Conservation (phyloP, 2,113 vertebrate species). For the Pterophyllum scalare region DNA sequence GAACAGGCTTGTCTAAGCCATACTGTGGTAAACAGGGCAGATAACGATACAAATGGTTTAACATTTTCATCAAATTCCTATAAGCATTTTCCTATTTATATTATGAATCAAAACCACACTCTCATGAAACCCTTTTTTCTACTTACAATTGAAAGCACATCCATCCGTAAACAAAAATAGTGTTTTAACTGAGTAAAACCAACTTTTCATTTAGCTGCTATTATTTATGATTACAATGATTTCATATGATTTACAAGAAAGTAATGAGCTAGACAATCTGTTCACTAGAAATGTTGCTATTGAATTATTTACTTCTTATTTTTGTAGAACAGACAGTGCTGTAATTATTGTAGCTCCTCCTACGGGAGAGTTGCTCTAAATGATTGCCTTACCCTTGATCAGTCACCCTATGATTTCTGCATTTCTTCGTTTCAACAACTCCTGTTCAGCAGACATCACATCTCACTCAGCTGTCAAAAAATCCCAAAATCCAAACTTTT, state of each 20-base stretch:
- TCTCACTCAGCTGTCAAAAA: not conserved
- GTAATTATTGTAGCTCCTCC: slow-evolving; percentile 17
- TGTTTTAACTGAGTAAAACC: not conserved
- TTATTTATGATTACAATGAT: not conserved
- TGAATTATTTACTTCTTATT: not conserved
- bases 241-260: not conserved
- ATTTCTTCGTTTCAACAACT: slow-evolving; percentile 4
- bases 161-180: not conserved
- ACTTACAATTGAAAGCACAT: not conserved
- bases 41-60: not conserved
- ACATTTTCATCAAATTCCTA: not conserved
- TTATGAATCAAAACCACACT: not conserved
- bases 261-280: too few species aligned
- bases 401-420: not conserved
- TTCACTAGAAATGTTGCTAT: too few species aligned
- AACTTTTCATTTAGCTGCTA: not conserved
- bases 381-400: not conserved
- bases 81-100: not conserved
- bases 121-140: not conserved
- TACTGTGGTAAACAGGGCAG: not conserved
- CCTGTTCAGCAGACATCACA: not conserved
- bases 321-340: too few species aligned
- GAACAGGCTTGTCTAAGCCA: not conserved
- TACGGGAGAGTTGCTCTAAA: slow-evolving; percentile 28
- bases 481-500: not conserved